Evolutionary conservation across 2,888 invertebrate species (phyloP).

Genomic region (Drosophila ezoana): DNA sequence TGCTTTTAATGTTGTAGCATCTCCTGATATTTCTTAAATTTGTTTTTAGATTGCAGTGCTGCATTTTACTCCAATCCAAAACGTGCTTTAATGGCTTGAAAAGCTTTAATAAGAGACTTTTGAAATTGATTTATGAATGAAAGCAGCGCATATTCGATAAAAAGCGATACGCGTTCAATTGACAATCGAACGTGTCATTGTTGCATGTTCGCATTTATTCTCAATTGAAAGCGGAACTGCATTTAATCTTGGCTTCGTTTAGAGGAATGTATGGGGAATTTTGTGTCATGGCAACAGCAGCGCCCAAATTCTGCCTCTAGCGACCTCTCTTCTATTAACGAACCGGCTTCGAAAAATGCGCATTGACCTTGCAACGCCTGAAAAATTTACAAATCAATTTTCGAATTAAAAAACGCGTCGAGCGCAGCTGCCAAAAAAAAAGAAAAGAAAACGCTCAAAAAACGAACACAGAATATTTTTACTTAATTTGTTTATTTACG

Average conservation of each 20-base stretch:
- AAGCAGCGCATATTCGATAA: slow-evolving; percentile 18
- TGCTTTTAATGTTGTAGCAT: not conserved
- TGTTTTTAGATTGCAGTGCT: not conserved
- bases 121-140: slow-evolving; percentile 33
- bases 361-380: slow-evolving; percentile 67
- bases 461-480: slow-evolving; percentile 76
- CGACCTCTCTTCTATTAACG: slow-evolving; percentile 33
- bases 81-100: slow-evolving; percentile 17
- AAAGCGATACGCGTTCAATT: slow-evolving; percentile 19
- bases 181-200: slow-evolving; percentile 30
- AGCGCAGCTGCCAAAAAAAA: slow-evolving; percentile 55
- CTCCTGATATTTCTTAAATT: not conserved
- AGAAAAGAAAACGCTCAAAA: slow-evolving; percentile 41
- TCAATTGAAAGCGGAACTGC: slow-evolving; percentile 40
- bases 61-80: not conserved
- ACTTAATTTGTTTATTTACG: slow-evolving; percentile 66
- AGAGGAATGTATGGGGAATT: slow-evolving; percentile 13
- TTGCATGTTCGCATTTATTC: slow-evolving; percentile 5
- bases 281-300: slow-evolving; percentile 35
- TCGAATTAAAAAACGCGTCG: slow-evolving; percentile 32
- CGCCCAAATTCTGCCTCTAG: slow-evolving; percentile 29
- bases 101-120: not conserved
- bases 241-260: not conserved
- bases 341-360: slow-evolving; percentile 55
- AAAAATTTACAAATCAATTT: slow-evolving; percentile 51